Evolutionary conservation across 2,888 invertebrate species (phyloP).

Genomic region (Ectemnius cavifrons): DNA sequence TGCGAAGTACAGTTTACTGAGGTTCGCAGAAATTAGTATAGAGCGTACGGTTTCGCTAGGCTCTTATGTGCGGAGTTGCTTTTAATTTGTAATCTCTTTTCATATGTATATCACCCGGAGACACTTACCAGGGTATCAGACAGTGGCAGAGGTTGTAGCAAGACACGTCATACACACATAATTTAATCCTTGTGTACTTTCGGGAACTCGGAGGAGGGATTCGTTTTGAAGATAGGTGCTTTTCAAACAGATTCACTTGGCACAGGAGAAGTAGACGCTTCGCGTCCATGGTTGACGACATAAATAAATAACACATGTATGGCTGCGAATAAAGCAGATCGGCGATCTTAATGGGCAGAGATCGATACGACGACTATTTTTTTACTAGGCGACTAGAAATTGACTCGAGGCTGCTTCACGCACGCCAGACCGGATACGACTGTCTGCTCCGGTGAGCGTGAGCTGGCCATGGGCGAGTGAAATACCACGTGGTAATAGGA

Average conservation of each 20-base stretch:
- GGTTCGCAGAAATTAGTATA: too few species aligned
- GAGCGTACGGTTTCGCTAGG: too few species aligned
- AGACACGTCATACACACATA: too few species aligned
- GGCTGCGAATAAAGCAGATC: not conserved
- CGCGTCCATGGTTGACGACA: too few species aligned
- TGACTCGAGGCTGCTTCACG: constrained; percentile 16
- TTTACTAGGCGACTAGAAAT: constrained; percentile 71
- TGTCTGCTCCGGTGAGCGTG: constrained; percentile 21
- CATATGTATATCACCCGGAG: constrained; percentile 68
- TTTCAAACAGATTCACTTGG: too few species aligned
- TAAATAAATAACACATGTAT: too few species aligned
- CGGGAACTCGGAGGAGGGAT: too few species aligned
- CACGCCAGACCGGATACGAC: constrained; percentile 27
- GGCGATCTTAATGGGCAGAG: constrained; percentile 64
- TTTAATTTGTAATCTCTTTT: constrained; percentile 18
- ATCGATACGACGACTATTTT: constrained; percentile 71
- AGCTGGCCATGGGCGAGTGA: constrained; percentile 56
- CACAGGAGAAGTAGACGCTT: too few species aligned
- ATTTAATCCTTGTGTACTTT: too few species aligned
- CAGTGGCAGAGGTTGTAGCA: constrained; percentile 47
- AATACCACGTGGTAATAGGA: constrained; percentile 62
- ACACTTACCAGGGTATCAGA: constrained; percentile 66
- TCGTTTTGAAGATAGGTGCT: too few species aligned
- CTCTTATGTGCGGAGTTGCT: too few species aligned
- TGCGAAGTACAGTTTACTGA: too few species aligned